Conservation (phyloP, 2,113 vertebrate genomes). For the Neomonachus schauinslandi region DNA sequence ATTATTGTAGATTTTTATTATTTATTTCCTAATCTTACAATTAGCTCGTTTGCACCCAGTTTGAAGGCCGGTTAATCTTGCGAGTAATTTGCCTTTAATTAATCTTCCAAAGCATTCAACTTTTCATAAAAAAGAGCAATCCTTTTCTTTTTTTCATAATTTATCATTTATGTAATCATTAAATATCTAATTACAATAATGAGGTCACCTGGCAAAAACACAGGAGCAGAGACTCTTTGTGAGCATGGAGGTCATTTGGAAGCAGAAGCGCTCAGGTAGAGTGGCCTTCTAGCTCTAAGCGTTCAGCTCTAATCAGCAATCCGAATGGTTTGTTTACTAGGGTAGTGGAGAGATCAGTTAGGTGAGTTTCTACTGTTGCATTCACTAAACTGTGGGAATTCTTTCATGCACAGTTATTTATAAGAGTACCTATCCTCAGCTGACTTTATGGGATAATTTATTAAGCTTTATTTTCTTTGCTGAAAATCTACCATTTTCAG, state of each 20-base stretch:
- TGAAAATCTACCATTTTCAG: constrained; percentile 1
- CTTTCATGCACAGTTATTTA: neutral
- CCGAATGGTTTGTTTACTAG: neutral
- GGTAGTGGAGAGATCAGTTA: neutral
- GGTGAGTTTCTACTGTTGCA: neutral
- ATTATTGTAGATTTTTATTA: constrained; percentile 9
- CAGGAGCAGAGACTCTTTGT: neutral
- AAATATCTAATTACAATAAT: neutral
- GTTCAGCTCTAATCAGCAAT: neutral
- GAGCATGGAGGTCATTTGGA: neutral
- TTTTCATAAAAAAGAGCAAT: neutral
- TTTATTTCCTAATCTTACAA: neutral
- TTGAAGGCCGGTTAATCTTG: neutral
- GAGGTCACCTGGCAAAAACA: constrained; percentile 19
- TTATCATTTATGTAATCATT: constrained; percentile 14
- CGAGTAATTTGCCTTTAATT: constrained; percentile 13
- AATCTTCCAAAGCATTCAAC: neutral
- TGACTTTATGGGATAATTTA: neutral
- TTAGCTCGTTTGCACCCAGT: neutral
- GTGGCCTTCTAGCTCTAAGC: neutral
- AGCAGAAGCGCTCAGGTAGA: neutral
- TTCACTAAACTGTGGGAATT: neutral
- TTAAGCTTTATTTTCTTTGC: neutral
- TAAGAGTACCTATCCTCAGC: neutral
- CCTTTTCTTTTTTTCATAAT: constrained; percentile 38